A percentile compares a stretch with the other conserved stretches of the same genome.
These are phyloP conservation scores for Philypnodon macrostomus DNA, from an alignment of 2,797 vertebrate genomes.

Conservation along the genomic window DNA sequence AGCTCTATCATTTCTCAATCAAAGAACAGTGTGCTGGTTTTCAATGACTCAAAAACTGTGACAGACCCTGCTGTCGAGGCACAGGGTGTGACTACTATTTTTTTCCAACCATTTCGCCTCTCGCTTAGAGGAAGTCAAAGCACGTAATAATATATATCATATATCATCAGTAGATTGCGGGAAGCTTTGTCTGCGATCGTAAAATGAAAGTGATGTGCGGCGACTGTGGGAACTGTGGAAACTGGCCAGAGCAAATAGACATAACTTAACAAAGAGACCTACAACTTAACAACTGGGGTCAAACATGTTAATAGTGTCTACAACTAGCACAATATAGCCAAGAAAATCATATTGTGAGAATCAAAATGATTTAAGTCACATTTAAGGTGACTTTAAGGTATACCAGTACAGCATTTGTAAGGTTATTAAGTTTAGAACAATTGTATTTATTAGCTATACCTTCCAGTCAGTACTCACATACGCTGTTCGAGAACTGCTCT, in stretches of 20 bases:
- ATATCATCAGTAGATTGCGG: constrained; percentile 18
- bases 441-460: too few species aligned
- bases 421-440: too few species aligned
- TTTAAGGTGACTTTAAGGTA: too few species aligned
- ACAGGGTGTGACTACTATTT: constrained; percentile 20
- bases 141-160: constrained; percentile 28
- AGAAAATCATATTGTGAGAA: too few species aligned
- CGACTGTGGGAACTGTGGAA: constrained; percentile 8
- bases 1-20: constrained; percentile 46
- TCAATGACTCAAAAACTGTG: constrained; percentile 35
- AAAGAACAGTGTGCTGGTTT: constrained; percentile 38
- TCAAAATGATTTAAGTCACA: too few species aligned
- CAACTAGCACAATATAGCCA: too few species aligned
- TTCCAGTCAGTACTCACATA: too few species aligned
- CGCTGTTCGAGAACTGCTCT: too few species aligned
- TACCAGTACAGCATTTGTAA: too few species aligned
- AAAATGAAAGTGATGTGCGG: constrained; percentile 20
- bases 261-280: neutral
- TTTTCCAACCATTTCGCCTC: constrained; percentile 16
- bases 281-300: neutral
- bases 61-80: constrained; percentile 14
- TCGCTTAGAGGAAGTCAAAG: constrained; percentile 22
- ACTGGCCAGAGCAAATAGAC: neutral
- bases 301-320: too few species aligned
- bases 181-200: constrained; percentile 8